Conservation (phyloP, 2,113 vertebrate species). For the Pterophyllum scalare region DNA sequence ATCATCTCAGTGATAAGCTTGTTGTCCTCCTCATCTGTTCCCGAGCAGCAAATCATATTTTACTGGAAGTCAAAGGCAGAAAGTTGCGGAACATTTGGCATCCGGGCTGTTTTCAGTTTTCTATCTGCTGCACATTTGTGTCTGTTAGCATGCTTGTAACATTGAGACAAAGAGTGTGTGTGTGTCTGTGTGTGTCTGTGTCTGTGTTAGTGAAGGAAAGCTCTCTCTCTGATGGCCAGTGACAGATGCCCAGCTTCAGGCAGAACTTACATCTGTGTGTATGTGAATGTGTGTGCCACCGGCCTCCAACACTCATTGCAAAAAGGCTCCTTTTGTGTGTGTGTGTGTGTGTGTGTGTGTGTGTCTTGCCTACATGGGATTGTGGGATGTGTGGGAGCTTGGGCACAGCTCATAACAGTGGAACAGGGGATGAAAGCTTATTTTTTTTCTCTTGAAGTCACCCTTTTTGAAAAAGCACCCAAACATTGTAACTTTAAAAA, state of each 20-base stretch:
- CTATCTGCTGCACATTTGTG: neutral
- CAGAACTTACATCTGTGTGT: neutral
- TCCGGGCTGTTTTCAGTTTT: neutral
- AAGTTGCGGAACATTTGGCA: neutral
- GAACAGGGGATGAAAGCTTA: neutral
- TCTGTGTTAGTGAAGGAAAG: conserved; percentile 41
- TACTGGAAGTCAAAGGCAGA: conserved; percentile 1
- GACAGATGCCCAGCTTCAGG: conserved; percentile 63
- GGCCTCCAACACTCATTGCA: neutral
- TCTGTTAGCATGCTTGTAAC: neutral
- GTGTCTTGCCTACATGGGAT: conserved; percentile 5
- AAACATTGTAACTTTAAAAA: no score
- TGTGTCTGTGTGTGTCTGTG: neutral
- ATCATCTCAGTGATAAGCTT: neutral
- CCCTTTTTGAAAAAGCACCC: neutral
- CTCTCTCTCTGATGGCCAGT: conserved; percentile 53
- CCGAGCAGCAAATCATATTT: neutral
- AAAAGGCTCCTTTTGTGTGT: neutral
- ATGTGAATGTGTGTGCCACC: neutral
- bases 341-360: conserved; percentile 14
- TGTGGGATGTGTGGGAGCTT: conserved; percentile 20
- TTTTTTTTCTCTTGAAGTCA: neutral
- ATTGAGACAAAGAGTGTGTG: neutral
- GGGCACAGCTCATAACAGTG: neutral
- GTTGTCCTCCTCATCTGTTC: neutral